phyloP scores from a whole-genome alignment of 1,140 invertebrate species.

The Centruroides vittatus region DNA sequence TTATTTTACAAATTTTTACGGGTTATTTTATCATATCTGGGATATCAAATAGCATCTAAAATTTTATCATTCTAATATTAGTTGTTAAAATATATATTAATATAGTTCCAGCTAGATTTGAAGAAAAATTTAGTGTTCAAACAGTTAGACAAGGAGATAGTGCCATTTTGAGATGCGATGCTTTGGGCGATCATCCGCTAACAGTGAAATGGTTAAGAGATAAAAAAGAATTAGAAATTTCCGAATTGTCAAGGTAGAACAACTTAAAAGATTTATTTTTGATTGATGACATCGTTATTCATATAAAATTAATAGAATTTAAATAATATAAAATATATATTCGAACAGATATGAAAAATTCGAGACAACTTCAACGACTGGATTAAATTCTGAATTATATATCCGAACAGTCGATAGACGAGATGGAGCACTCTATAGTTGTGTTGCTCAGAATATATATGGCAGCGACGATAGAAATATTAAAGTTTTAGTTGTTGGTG shows the following conservation, averaged over 20 bases:
- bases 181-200: slow-evolving; percentile 88
- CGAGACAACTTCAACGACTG: slow-evolving; percentile 15
- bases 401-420: slow-evolving; percentile 71
- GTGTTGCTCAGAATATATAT: slow-evolving; percentile 70
- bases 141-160: slow-evolving; percentile 77
- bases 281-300: too few species aligned
- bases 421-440: slow-evolving; percentile 79
- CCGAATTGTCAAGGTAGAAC: slow-evolving; percentile 6
- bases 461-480: slow-evolving; percentile 82
- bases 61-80: too few species aligned
- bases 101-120: slow-evolving; percentile 79
- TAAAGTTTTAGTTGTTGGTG: slow-evolving; percentile 79
- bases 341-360: slow-evolving; percentile 18
- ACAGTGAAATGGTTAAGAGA: slow-evolving; percentile 92
- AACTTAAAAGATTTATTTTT: too few species aligned
- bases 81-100: slow-evolving; percentile 13
- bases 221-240: slow-evolving; percentile 40
- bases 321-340: too few species aligned
- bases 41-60: too few species aligned
- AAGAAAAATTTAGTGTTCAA: slow-evolving; percentile 79
- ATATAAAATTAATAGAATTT: too few species aligned
- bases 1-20: too few species aligned
- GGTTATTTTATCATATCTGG: too few species aligned
- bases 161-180: slow-evolving; percentile 82
- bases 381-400: slow-evolving; percentile 40